Base-by-base conservation (phyloP, 2,797 vertebrate species). In the Euthynnus affinis region DNA sequence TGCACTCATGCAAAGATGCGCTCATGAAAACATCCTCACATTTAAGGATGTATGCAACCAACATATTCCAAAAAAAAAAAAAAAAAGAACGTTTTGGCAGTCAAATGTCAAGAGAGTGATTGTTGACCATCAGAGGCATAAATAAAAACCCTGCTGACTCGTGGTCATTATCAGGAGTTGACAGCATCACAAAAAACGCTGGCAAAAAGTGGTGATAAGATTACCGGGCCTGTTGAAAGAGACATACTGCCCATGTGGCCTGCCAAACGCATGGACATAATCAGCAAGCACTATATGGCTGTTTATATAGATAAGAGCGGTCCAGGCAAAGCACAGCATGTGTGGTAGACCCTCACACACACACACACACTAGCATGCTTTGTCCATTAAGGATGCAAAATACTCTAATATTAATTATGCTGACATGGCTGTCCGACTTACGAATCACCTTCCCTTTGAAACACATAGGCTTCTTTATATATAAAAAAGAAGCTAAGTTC, bases 261-360 rank as follows among this genome's bases (percentile, higher is more conserved):
- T 76, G 83, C 75, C 81, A 84, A 81, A 71, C 42, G 20, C 62
- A 73, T 23, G 58, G n/a, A 27, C 62, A 65, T 81, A 83, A 88
- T 80, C 78, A 67, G 71, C 27, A 60, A 67, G 57, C 78, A 52
- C 71, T 80, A 73, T 80, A 76, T 65, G 71, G 63, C 78, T 86
- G 84, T 64, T 80, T 62, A 73, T 71, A 77, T 70, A 78, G 78
- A 90, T 81, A 87, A 84, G 46, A 74, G 29, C 9, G 42, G 18
- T 52, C 62, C 53, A 79, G 65, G 71, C 25, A 40, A 58, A 74
- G 32, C 59, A 63, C 42, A 14, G 34, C 2, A 1, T 69, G 72
- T 52, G 60, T 66, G 49, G 42, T 18, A 69, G 9, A 32, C 66
- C 49, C 67, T 76, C 10, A 7, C 25, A 42, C 66, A 42, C 10